phyloP scores from a whole-genome alignment of 2,888 invertebrate species.

The Resseliella maxima region DNA sequence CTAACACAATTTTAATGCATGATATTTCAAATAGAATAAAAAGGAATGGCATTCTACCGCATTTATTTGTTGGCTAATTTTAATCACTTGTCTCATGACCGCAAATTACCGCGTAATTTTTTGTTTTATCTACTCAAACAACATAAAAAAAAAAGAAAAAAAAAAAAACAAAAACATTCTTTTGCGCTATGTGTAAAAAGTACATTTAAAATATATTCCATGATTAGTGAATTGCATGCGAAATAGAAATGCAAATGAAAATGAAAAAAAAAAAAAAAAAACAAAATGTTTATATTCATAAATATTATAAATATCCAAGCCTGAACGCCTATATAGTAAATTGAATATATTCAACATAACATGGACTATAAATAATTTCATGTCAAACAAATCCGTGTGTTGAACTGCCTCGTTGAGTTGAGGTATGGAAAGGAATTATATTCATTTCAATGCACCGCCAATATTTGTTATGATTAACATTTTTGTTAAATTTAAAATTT shows the following conservation, averaged over 20 bases:
- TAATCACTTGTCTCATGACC: conserved; percentile 27
- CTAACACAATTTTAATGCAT: not conserved
- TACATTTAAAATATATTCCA: not conserved
- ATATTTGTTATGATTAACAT: not conserved
- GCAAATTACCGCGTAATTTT: not conserved
- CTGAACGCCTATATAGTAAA: not conserved
- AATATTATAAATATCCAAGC: not conserved
- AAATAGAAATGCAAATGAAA: not conserved
- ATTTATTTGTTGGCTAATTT: conserved; percentile 14
- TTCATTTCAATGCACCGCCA: not conserved
- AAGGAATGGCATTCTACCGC: not conserved
- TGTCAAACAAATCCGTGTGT: not conserved
- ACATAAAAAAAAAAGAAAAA: not conserved
- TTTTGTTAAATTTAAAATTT: too few species aligned
- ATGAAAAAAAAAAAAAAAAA: too few species aligned
- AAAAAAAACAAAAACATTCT: not conserved
- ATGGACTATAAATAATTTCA: not conserved
- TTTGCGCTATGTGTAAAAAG: not conserved
- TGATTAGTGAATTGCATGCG: not conserved
- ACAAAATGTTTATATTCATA: too few species aligned
- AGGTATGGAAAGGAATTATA: too few species aligned
- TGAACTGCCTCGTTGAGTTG: too few species aligned
- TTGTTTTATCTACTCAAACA: not conserved
- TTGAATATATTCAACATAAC: not conserved
- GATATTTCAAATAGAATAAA: conserved; percentile 21